These are phyloP conservation scores for Zosterops pallidus DNA, from an alignment of 2,113 vertebrate species.

Conservation along the genomic window DNA sequence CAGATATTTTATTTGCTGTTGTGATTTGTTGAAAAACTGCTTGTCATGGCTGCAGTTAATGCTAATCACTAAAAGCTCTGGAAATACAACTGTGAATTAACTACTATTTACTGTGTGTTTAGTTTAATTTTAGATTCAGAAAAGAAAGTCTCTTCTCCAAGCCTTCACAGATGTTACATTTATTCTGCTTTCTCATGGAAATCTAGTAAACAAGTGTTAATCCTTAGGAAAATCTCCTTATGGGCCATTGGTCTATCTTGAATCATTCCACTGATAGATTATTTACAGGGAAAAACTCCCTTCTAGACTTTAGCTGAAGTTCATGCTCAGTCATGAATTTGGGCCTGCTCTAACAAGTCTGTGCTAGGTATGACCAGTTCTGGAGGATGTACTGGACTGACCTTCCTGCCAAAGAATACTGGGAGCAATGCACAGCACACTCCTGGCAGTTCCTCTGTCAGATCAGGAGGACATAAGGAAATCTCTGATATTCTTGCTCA, in stretches of 20 bases:
- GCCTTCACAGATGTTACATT: background rate
- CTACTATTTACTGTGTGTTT: background rate
- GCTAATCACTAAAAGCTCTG: background rate
- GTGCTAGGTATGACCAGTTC: background rate
- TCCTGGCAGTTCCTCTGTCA: background rate
- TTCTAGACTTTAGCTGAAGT: background rate
- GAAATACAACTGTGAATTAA: background rate
- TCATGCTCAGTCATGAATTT: background rate
- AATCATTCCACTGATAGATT: background rate
- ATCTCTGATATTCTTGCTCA: background rate
- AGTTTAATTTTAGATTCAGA: background rate
- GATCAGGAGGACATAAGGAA: background rate
- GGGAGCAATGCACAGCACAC: background rate
- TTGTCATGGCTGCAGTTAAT: background rate
- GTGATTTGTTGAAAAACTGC: background rate
- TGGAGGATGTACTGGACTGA: background rate
- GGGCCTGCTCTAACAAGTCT: background rate
- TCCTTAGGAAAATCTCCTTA: background rate
- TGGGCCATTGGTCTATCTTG: background rate
- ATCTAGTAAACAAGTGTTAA: background rate
- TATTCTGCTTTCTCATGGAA: background rate
- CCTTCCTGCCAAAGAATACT: background rate
- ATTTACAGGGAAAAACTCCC: background rate
- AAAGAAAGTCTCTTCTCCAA: background rate
- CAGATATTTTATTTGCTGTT: constrained; percentile 2